Base-by-base conservation (phyloP, 1,140 invertebrate species). In the Danaus melanippus region DNA sequence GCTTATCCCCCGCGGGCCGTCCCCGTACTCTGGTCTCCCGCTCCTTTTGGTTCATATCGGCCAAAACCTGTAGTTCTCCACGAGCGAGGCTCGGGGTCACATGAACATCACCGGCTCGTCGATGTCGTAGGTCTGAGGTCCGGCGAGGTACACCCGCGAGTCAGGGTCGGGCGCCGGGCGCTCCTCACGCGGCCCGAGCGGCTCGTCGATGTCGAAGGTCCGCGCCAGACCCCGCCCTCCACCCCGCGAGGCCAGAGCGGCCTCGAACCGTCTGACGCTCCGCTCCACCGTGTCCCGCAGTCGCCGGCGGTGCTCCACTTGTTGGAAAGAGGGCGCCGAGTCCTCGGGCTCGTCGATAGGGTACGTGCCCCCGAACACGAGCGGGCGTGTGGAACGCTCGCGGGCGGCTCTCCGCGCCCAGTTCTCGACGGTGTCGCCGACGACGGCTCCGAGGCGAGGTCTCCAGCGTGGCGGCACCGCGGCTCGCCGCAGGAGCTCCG, bases 291-390 rank as follows among this genome's bases (percentile, higher is more conserved):
- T 10, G 48, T 58, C 46, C 32, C 46, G n/a, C 43, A 53, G 21
- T 62, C 56, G 50, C 75, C 71, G 67, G 79, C 21, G 78, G 39
- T 39, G 9, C 46, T 88, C 12, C 44, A 66, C 47, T 69, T 68
- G 11, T 1, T n/a, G 48, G 9, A 32, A 40, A 12, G 12, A 2
- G 12, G 10, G 4, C 39, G 48, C 10, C 6, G 6, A 41, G n/a
- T 50, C 6, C 47, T 85, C 79, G 5, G 93, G 93, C 62, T 89
- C 86, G 73, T 94, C 93, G 46, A 95, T 94, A 2, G 93, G 93
- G 87, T 90, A 95, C 7, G 94, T 95, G 40, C 94, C 93, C 50
- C 93, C 93, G 72, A 94, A 95, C 42, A 95, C 89, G 0, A 94
- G 79, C 15, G 92, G 91, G 70, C 91, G 91, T 8, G 11, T 40